Evolutionary conservation across 2,888 invertebrate species (phyloP).

Genomic region (Achlya flavicornis): DNA sequence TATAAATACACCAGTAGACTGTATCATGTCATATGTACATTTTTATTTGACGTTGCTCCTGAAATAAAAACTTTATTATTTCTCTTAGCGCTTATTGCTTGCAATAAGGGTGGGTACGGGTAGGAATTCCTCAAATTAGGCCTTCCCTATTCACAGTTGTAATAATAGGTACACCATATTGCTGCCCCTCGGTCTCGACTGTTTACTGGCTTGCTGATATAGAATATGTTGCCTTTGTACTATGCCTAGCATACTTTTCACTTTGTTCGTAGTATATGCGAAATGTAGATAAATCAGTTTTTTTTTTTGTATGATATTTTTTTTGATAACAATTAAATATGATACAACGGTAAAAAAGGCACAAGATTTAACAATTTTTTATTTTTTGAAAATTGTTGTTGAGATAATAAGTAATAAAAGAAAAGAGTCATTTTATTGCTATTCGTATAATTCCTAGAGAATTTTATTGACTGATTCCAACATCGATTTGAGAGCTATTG

Average conservation of each 20-base stretch:
- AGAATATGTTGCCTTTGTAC: constrained; percentile 5
- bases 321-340: too few species aligned
- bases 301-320: too few species aligned
- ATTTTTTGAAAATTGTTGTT: too few species aligned
- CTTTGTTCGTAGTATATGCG: not conserved
- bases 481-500: too few species aligned
- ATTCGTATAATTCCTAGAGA: too few species aligned
- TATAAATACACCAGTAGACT: too few species aligned
- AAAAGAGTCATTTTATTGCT: too few species aligned
- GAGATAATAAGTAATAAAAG: too few species aligned
- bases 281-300: not conserved
- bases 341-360: too few species aligned
- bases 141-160: constrained; percentile 6
- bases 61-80: constrained; percentile 2
- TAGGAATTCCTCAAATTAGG: constrained; percentile 2
- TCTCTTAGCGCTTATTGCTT: not conserved
- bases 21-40: too few species aligned
- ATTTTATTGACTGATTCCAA: too few species aligned
- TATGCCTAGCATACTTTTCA: constrained; percentile 2
- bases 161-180: constrained; percentile 6
- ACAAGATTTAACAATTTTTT: too few species aligned
- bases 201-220: not conserved
- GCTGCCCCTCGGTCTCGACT: not conserved
- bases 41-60: not conserved
- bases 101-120: not conserved